Evolutionary conservation across 2,113 vertebrate genomes (phyloP), one percentile per base, ranked within the genome.

Genomic region (Verasper variegatus): DNA sequence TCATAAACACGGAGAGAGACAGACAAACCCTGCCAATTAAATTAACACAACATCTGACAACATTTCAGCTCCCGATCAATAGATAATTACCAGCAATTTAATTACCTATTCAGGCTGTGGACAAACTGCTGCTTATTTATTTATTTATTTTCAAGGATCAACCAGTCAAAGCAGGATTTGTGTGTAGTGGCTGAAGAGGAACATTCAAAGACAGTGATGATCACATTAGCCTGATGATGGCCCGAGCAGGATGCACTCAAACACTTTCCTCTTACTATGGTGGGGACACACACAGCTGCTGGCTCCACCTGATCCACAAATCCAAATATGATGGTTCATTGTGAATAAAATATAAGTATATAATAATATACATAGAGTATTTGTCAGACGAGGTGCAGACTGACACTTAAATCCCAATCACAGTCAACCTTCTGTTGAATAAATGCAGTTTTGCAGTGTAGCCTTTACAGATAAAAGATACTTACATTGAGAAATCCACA

Each of bases 1-100:
- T 11, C 51, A 78, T 26, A 79, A 63, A 78, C 56, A 68, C 12
- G 0, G 3, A 1, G 20, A 68, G 45, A 61, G 62, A 78, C 68
- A 40, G 76, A 64, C 73, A 80, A 65, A 26, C 37, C 23, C 58
- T 11, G 9, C 14, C 20, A 1, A 83, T 87, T 82, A 74, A 76
- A 70, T 21, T 1, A 61, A 64, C 24, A 52, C 54, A 27, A 81
- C 65, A 69, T 76, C 67, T 80, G 80, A 85, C 83, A 80, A 51
- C 66, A 71, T 78, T 84, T 81, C 85, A 82, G 66, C 78, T 61
- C 20, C 37, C 21, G 49, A 92, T 92, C 81, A 72, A 89, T 82
- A 84, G 64, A 82, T 82, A 86, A 86, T 88, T 86, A 87, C 72
- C 80, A 54, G 55, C 26, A 70, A 81, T 86, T 84, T 69, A 89